phyloP scores from a whole-genome alignment of 2,888 invertebrate species.

The Nebria salina region DNA sequence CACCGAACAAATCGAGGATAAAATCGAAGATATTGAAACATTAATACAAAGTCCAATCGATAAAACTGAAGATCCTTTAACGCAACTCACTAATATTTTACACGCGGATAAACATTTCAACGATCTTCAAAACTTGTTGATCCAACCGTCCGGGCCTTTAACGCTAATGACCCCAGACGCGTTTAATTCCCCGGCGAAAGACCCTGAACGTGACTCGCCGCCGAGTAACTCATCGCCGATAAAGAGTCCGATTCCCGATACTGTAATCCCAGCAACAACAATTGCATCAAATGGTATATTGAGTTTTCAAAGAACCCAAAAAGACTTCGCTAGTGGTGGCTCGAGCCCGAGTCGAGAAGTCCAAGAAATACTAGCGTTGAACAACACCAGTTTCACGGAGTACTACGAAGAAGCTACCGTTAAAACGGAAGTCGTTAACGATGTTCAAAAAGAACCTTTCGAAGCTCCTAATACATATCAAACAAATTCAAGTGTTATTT shows the following conservation, averaged over 20 bases:
- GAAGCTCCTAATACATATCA: slow-evolving; percentile 23
- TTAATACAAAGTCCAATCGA: slow-evolving; percentile 14
- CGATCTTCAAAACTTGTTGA: slow-evolving; percentile 40
- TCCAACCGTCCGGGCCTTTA: slow-evolving; percentile 60
- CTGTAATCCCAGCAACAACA: slow-evolving; percentile 52
- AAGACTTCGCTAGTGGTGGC: slow-evolving; percentile 76
- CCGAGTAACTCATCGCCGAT: slow-evolving; percentile 48
- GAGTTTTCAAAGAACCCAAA: slow-evolving; percentile 53
- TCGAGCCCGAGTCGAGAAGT: slow-evolving; percentile 92
- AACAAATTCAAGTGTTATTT: slow-evolving; percentile 27
- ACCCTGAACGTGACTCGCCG: slow-evolving; percentile 55
- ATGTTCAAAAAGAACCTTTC: slow-evolving; percentile 42
- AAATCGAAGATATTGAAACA: slow-evolving; percentile 18
- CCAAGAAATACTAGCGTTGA: slow-evolving; percentile 83
- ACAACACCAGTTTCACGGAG: slow-evolving; percentile 59
- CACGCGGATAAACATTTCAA: slow-evolving; percentile 35
- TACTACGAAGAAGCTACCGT: slow-evolving; percentile 57
- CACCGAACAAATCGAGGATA: slow-evolving; percentile 7
- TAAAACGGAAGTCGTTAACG: slow-evolving; percentile 52
- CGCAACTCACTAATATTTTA: slow-evolving; percentile 31
- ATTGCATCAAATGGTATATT: slow-evolving; percentile 47
- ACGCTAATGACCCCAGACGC: slow-evolving; percentile 91
- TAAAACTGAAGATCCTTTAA: slow-evolving; percentile 27
- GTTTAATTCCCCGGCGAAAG: slow-evolving; percentile 72
- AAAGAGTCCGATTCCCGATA: slow-evolving; percentile 52